phyloP scores from a whole-genome alignment of 2,113 vertebrate genomes.

The Hippoglossus stenolepis region DNA sequence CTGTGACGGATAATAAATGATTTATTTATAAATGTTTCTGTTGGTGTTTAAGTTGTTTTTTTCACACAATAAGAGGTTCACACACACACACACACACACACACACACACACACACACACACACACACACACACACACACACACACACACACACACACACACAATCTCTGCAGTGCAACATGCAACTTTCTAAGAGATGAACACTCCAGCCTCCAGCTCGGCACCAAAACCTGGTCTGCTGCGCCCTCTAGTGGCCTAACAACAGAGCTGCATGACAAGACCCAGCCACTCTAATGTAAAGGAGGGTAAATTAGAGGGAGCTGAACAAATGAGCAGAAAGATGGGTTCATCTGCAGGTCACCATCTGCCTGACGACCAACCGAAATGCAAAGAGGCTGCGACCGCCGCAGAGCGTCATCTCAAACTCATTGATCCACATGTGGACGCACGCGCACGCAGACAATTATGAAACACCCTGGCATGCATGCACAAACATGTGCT shows the following conservation, averaged over 20 bases:
- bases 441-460: slow-evolving; percentile 16
- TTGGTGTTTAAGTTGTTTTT: background rate
- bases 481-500: slow-evolving; percentile 34
- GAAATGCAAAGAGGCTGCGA: slow-evolving; percentile 85
- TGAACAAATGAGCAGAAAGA: slow-evolving; percentile 89
- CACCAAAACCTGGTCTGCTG: slow-evolving; percentile 81
- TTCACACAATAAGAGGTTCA: background rate
- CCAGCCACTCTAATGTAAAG: slow-evolving; percentile 40
- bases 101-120: too few species aligned
- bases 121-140: too few species aligned
- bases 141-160: too few species aligned
- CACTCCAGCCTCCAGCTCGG: background rate
- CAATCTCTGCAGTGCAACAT: slow-evolving; percentile 24
- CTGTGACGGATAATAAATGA: background rate
- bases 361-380: slow-evolving; percentile 88
- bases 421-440: slow-evolving; percentile 62
- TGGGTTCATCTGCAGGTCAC: slow-evolving; percentile 91
- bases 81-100: too few species aligned
- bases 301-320: slow-evolving; percentile 87
- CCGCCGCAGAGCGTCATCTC: slow-evolving; percentile 83
- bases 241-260: slow-evolving; percentile 82
- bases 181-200: slow-evolving; percentile 27
- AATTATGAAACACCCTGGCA: slow-evolving; percentile 42
- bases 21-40: background rate
- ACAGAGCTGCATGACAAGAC: background rate